Conservation (phyloP, 2,797 vertebrate species). For the Clarias platycephalus region DNA sequence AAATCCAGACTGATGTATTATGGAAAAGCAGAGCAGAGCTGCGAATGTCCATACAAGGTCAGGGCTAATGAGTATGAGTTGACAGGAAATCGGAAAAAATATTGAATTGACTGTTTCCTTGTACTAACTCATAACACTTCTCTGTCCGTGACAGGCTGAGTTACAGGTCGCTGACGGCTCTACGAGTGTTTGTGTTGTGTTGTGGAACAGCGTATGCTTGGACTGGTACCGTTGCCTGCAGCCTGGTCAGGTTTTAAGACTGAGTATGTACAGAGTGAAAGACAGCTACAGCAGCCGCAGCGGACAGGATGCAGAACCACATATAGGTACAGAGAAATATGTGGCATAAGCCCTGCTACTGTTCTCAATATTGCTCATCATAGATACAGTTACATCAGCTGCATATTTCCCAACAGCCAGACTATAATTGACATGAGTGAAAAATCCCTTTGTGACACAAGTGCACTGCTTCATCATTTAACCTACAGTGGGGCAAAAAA, state of each 20-base stretch:
- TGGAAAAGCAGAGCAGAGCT: conserved; percentile 68
- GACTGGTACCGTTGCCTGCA: conserved; percentile 70
- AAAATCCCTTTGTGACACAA: neutral
- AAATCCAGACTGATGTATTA: conserved; percentile 75
- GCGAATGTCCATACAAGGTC: conserved; percentile 76
- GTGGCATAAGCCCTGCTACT: neutral
- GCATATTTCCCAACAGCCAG: neutral
- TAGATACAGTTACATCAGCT: neutral
- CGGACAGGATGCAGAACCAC: conserved; percentile 43
- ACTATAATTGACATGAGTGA: neutral
- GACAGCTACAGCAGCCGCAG: conserved; percentile 60
- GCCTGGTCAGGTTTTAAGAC: conserved; percentile 70
- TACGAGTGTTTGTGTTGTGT: conserved; percentile 67
- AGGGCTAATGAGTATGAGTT: conserved; percentile 9
- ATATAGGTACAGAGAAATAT: conserved; percentile 64
- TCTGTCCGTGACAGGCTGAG: conserved; percentile 60
- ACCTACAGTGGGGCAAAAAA: too few relatives aligned
- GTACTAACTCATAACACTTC: neutral
- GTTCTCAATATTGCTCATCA: neutral
- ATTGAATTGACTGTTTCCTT: neutral
- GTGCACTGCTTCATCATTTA: neutral
- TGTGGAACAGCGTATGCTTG: conserved; percentile 77
- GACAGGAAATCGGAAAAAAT: neutral
- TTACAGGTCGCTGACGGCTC: conserved; percentile 71
- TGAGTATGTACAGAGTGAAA: conserved; percentile 71